Evolutionary conservation across 2,888 invertebrate genomes (phyloP).

Genomic region (Mechanitis mazaeus): DNA sequence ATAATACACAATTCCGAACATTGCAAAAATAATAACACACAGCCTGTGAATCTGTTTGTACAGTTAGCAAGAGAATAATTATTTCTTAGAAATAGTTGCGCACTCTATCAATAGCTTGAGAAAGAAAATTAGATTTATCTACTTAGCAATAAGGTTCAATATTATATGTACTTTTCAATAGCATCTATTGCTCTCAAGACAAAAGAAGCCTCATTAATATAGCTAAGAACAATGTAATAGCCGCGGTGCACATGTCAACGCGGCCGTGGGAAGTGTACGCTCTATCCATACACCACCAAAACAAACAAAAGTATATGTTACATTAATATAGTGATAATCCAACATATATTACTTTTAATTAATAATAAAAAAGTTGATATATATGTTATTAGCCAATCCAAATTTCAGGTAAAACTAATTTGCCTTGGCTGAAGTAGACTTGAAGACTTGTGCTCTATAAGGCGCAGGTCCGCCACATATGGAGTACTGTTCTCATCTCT

Average conservation of each 20-base stretch:
- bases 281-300: neutral
- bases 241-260: slow-evolving; percentile 41
- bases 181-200: slow-evolving; percentile 10
- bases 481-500: too few species aligned
- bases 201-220: slow-evolving; percentile 24
- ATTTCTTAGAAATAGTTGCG: slow-evolving; percentile 2
- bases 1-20: too few species aligned
- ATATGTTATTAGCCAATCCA: too few species aligned
- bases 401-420: too few species aligned
- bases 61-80: slow-evolving; percentile 15
- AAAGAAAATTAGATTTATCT: slow-evolving; percentile 11
- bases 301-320: neutral
- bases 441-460: too few species aligned
- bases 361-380: too few species aligned
- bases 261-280: slow-evolving; percentile 41
- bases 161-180: slow-evolving; percentile 6
- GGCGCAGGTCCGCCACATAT: too few species aligned
- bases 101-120: slow-evolving; percentile 4
- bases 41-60: slow-evolving; percentile 14
- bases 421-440: too few species aligned
- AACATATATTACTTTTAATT: too few species aligned
- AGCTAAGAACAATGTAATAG: slow-evolving; percentile 34
- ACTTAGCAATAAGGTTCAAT: slow-evolving; percentile 3
- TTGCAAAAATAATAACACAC: slow-evolving; percentile 5
- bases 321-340: too few species aligned